Base-by-base conservation (phyloP, 2,888 invertebrate species). In the Halictus ligatus region DNA sequence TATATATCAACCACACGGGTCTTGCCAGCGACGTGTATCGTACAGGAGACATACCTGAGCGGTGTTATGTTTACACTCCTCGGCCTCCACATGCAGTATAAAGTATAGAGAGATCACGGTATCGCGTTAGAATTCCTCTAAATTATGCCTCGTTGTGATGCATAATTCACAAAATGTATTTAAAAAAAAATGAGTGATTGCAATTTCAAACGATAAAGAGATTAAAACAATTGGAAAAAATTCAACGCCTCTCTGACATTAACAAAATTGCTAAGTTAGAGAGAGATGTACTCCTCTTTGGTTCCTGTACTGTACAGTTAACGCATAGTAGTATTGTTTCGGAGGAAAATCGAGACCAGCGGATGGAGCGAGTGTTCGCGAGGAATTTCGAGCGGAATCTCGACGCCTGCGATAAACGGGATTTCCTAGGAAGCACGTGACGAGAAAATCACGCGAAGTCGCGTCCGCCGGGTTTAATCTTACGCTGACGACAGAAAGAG, bases 381-480 rank as follows among this genome's bases (percentile, higher is more conserved):
- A 50, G 21, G 50, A 69, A 78, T 73, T 48, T 69, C 40, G 48
- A 21, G 48, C 2, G n/a, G 50, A 54, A 78, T 50, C 13, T n/a
- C 18, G 21, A 50, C 54, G 29, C 21, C 25, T 29, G 8, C 64
- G 58, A 71, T 60, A 67, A 80, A 67, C 13, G 18, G 29, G 21
- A 78, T 21, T 76, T 78, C 67, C 48, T 35, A n/a, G 73, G 71
- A 78, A 58, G 80, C 67, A 67, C 71, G 81, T 78, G 82, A 78
- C 40, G 69, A 71, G 82, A 81, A 80, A 78, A 82, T 40, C 60
- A 48, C 72, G 60, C 69, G 80, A 78, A 60, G 69, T 58, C 78
- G 58, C 50, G 69, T 88, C 71, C 21, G 75, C 58, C 78, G 21
- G 85, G 21, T 89, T 83, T 87, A 85, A 89, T 89, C 85, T 89